Conservation (phyloP, 2,888 invertebrate species). For the Suillia variegata region DNA sequence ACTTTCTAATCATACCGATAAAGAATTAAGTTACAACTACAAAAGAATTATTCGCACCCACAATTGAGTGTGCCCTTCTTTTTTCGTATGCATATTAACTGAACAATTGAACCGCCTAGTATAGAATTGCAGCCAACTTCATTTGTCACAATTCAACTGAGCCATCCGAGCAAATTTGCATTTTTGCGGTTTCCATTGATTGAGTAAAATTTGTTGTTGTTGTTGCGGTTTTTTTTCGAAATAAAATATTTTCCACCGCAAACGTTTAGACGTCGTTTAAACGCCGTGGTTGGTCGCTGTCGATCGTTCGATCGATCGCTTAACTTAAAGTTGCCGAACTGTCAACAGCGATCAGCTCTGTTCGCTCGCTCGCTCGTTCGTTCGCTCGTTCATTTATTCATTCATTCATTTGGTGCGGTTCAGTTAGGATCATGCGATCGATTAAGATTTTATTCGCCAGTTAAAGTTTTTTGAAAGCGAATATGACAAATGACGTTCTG, state of each 20-base stretch:
- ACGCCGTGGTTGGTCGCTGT: constrained; percentile 5
- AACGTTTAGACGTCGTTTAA: constrained; percentile 41
- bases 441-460: constrained; percentile 21
- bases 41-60: too few species aligned
- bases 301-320: too few species aligned
- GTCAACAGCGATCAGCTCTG: constrained; percentile 28
- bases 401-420: too few species aligned
- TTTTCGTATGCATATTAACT: too few species aligned
- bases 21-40: too few species aligned
- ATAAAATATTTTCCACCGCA: constrained; percentile 31
- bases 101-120: too few species aligned
- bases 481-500: neutral
- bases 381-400: too few species aligned
- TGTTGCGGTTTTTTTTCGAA: constrained; percentile 25
- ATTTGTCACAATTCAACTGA: constrained; percentile 33
- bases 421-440: constrained; percentile 33
- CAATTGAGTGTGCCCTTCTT: too few species aligned
- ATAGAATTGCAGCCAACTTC: constrained; percentile 22
- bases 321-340: constrained; percentile 11
- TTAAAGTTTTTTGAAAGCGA: neutral
- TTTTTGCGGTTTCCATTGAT: constrained; percentile 35
- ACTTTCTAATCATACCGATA: too few species aligned
- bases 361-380: too few species aligned
- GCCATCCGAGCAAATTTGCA: constrained; percentile 37
- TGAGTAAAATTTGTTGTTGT: neutral